Base-by-base conservation (phyloP, 2,113 vertebrate genomes). In the Anas platyrhynchos region DNA sequence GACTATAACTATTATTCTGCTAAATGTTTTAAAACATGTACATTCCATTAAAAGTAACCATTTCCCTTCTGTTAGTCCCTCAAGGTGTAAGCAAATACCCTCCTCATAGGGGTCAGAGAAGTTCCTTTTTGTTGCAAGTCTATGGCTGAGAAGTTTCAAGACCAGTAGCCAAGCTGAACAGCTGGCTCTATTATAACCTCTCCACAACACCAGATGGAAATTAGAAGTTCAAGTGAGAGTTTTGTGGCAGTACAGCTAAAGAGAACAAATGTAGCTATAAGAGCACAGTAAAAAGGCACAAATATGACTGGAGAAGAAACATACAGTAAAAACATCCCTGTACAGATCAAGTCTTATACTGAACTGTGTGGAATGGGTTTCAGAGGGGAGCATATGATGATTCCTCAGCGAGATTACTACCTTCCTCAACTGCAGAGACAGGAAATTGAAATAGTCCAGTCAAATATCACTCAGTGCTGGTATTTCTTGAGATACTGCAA, bases 251-350 rank as follows among this genome's bases (percentile, higher is more conserved):
- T 41, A 81, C 18, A 59, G 13, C 41, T 50, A 71, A 77, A 92
- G 5, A 27, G 62, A 87, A 50, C 54, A 59, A 58, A 66, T 3
- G 11, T 12, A 61, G 2, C 2, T 5, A 14, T 7, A 20, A 2
- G 25, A 83, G 22, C 29, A 78, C 15, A n/a, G 12, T 7, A 65
- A 9, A 65, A 86, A 78, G n/a, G 63, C 50, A 58, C 7, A 61
- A 78, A 52, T 5, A 55, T 0, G 1, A 74, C 20, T 0, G 0
- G 6, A 50, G 5, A 59, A 48, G 13, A 77, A 72, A 29, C 26
- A 36, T 21, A 25, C 13, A 31, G 7, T 31, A 22, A 44, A 77
- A 79, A 66, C 1, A 4, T 26, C 7, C 25, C 31, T 4, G 13
- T 18, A 38, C 7, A 52, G 46, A 86, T 4, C 3, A 0, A 91